Conservation (phyloP, 2,113 vertebrate genomes). For the Rhinolophus ferrumequinum region DNA sequence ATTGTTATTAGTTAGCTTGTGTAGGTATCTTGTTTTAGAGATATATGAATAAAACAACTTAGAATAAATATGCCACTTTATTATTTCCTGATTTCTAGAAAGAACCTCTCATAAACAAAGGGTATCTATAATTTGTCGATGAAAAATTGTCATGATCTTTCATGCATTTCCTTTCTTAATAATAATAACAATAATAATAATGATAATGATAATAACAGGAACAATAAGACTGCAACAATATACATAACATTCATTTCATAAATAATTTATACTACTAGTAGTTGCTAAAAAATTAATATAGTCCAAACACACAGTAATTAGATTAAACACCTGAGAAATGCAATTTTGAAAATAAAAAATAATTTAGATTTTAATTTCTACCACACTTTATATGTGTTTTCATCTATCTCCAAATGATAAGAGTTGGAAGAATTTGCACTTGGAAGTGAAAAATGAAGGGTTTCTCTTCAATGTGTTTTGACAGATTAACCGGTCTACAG, state of each 20-base stretch:
- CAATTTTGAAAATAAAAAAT: not conserved
- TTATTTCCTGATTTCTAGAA: not conserved
- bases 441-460: not conserved
- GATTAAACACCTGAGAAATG: not conserved
- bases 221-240: not conserved
- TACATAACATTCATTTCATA: not conserved
- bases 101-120: not conserved
- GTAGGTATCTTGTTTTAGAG: not conserved
- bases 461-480: conserved; percentile 3
- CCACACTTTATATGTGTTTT: not conserved
- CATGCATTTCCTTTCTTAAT: not conserved
- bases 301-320: not conserved
- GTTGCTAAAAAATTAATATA: not conserved
- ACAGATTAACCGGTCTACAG: not conserved
- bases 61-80: not conserved
- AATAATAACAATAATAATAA: not conserved
- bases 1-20: not conserved
- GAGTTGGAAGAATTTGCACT: not conserved
- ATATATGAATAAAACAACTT: not conserved
- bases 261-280: not conserved
- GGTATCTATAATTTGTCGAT: not conserved
- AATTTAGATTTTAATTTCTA: not conserved
- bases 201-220: not conserved
- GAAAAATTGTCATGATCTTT: not conserved
- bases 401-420: not conserved